Percentiles rank a stretch among this genome's conserved stretches.
Evolutionary conservation across 2,113 vertebrate species (phyloP).

Genomic region (Smithornis capensis): DNA sequence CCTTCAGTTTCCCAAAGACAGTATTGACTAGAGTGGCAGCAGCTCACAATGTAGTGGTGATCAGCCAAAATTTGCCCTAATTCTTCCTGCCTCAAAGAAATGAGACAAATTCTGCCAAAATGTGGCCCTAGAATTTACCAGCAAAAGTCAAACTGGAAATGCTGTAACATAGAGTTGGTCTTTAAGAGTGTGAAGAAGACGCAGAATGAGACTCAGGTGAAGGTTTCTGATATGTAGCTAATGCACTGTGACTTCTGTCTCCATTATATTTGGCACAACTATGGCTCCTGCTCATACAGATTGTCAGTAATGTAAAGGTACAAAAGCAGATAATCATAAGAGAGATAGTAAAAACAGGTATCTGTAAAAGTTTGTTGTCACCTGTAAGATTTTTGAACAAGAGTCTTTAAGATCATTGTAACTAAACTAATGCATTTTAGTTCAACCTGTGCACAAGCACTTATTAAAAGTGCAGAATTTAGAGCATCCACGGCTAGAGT

Average conservation of each 20-base stretch:
- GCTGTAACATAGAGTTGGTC: background rate
- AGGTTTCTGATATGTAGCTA: background rate
- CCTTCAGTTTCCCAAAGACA: background rate
- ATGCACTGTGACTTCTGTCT: background rate
- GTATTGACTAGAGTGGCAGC: background rate
- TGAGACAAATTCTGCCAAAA: background rate
- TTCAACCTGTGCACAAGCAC: background rate
- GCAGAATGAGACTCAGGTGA: background rate
- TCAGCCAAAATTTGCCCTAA: background rate
- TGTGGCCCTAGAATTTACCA: background rate
- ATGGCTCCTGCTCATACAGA: background rate
- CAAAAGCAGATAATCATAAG: background rate
- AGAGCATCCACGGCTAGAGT: background rate
- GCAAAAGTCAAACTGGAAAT: background rate
- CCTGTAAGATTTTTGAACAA: background rate
- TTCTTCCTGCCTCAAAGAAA: background rate
- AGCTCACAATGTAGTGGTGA: background rate
- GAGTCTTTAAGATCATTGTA: background rate
- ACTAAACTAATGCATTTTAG: background rate
- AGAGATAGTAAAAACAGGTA: background rate
- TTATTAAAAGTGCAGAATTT: background rate
- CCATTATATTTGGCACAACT: background rate
- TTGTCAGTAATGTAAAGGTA: background rate
- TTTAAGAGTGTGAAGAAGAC: background rate
- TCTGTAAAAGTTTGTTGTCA: background rate